These are phyloP conservation scores for Drosophila pseudotakahashii DNA, from an alignment of 2,888 invertebrate genomes.

Conservation along the genomic window DNA sequence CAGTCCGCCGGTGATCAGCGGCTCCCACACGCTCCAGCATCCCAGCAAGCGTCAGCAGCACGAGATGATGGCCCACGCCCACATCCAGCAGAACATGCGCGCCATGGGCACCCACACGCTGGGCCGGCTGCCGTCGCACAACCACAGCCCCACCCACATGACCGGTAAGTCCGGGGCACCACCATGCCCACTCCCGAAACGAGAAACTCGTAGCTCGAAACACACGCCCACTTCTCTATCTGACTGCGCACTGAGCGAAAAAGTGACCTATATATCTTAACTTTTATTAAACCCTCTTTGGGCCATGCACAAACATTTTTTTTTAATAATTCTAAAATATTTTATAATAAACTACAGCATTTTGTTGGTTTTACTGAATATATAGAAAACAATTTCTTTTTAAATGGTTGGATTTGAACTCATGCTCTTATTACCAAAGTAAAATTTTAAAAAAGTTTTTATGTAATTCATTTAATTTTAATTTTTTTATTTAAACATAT, in stretches of 20 bases:
- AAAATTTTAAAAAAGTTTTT: too few species aligned
- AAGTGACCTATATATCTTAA: background rate
- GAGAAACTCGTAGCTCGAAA: too few species aligned
- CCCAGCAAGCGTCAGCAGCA: conserved; percentile 84
- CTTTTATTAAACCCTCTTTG: too few species aligned
- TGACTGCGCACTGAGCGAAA: conserved; percentile 23
- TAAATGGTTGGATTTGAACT: too few species aligned
- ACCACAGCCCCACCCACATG: conserved; percentile 86
- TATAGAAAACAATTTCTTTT: too few species aligned
- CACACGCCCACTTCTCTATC: conserved; percentile 21
- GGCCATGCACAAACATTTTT: too few species aligned
- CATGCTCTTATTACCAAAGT: too few species aligned
- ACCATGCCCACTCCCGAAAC: conserved; percentile 4
- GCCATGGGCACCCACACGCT: conserved; percentile 88
- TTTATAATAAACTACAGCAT: too few species aligned
- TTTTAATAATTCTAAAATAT: too few species aligned
- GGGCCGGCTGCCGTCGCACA: conserved; percentile 87
- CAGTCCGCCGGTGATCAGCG: conserved; percentile 84
- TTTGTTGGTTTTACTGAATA: too few species aligned
- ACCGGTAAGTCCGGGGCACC: conserved; percentile 78
- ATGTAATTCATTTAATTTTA: too few species aligned
- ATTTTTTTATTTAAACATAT: too few species aligned
- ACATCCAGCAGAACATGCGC: conserved; percentile 85
- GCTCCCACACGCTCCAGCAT: conserved; percentile 84
- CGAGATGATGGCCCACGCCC: conserved; percentile 85